These are phyloP conservation scores for Dermolepida albohirtum DNA, from an alignment of 2,888 invertebrate genomes.

Conservation along the genomic window DNA sequence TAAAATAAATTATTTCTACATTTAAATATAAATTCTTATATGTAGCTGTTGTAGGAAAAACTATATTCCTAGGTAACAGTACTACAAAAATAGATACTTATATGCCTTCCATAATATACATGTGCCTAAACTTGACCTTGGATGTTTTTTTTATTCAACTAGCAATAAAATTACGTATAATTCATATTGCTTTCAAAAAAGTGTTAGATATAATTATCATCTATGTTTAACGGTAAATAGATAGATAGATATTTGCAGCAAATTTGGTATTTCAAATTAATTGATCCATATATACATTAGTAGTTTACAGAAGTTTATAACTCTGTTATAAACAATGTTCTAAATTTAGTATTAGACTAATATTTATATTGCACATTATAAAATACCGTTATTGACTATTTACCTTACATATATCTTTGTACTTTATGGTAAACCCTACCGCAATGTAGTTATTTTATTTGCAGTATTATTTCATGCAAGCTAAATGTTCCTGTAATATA, in stretches of 20 bases:
- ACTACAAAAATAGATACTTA: slow-evolving; percentile 1
- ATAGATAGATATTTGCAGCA: too few relatives aligned
- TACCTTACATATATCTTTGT: background rate
- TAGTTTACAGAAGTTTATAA: slow-evolving; percentile 9
- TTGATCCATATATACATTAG: too few relatives aligned
- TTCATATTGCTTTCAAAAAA: too few relatives aligned
- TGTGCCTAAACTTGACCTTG: slow-evolving; percentile 15
- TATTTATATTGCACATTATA: slow-evolving; percentile 33
- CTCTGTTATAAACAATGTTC: slow-evolving; percentile 19
- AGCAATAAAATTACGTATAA: too few relatives aligned
- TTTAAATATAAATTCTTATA: too few relatives aligned
- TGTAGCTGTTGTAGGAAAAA: too few relatives aligned
- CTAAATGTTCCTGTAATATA: too few relatives aligned
- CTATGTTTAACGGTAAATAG: too few relatives aligned
- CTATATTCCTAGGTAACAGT: too few relatives aligned
- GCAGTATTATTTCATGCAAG: background rate
- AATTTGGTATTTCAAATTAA: background rate
- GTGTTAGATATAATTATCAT: background rate
- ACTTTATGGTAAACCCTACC: background rate
- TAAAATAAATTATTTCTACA: too few relatives aligned
- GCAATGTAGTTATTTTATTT: background rate
- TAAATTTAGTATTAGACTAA: slow-evolving; percentile 28
- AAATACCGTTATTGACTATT: slow-evolving; percentile 1
- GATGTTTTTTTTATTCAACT: background rate
- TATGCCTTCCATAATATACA: background rate